Percentiles rank a stretch among this genome's conserved stretches.
Conservation (phyloP, 2,797 vertebrate genomes). For the Pteronotus mesoamericanus region DNA sequence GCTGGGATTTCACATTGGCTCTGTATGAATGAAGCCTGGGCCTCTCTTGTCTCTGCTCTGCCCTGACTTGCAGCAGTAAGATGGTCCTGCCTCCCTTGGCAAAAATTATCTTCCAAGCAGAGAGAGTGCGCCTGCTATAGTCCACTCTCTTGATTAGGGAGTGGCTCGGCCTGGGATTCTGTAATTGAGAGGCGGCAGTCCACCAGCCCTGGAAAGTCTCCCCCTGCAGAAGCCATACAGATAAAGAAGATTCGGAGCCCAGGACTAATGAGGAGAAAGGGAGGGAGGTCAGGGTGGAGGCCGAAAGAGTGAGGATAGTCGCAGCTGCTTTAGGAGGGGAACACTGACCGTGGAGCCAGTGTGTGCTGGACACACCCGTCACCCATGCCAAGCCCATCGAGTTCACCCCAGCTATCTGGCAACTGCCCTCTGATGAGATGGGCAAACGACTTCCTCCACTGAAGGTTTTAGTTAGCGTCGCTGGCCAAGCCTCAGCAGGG, state of each 20-base stretch:
- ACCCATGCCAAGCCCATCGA: neutral
- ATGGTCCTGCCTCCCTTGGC: neutral
- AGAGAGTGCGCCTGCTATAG: neutral
- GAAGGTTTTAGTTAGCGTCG: slow-evolving; percentile 22
- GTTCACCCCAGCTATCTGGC: slow-evolving; percentile 30
- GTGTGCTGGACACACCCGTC: neutral
- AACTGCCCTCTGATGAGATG: slow-evolving; percentile 17
- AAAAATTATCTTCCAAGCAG: neutral
- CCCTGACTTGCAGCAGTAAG: neutral
- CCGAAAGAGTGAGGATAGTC: neutral
- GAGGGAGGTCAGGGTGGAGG: neutral
- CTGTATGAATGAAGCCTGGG: neutral
- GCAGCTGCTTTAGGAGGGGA: neutral
- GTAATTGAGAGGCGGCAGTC: neutral
- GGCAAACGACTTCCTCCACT: slow-evolving; percentile 39
- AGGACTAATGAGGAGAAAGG: slow-evolving; percentile 38
- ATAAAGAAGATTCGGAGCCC: slow-evolving; percentile 19
- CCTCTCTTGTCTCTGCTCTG: neutral
- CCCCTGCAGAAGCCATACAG: slow-evolving; percentile 55
- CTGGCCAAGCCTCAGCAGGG: slow-evolving; percentile 52
- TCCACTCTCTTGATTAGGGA: neutral
- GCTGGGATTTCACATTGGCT: neutral
- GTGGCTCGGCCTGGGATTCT: slow-evolving; percentile 23
- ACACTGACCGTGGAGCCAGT: neutral
- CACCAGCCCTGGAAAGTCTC: slow-evolving; percentile 7